phyloP scores from a whole-genome alignment of 1,140 invertebrate species.

The Heterodera carotae region DNA sequence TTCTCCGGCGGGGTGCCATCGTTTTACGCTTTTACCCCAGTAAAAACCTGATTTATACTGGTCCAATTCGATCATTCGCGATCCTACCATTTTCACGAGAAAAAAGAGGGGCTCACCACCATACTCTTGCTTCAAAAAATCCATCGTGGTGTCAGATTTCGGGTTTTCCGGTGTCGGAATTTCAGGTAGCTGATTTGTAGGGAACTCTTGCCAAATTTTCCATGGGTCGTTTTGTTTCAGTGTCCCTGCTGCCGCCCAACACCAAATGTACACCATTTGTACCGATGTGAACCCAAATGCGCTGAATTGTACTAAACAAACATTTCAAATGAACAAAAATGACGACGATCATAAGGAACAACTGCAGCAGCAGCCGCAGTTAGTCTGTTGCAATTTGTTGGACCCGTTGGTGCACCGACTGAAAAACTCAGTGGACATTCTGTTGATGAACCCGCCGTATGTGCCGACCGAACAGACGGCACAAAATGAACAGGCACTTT shows the following conservation, averaged over 20 bases:
- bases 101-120: no score
- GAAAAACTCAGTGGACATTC: slow-evolving; percentile 73
- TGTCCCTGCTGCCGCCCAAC: slow-evolving; percentile 1
- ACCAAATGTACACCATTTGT: slow-evolving; percentile 62
- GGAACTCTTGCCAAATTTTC: no score
- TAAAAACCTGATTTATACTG: no score
- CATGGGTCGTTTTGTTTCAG: no score
- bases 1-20: no score
- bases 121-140: no score
- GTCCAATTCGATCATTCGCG: no score
- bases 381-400: slow-evolving; percentile 41
- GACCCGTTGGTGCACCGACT: slow-evolving; percentile 15
- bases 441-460: slow-evolving; percentile 97
- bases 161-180: no score
- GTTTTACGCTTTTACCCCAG: no score
- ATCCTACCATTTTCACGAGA: neutral
- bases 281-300: slow-evolving; percentile 82
- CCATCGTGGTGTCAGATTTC: no score
- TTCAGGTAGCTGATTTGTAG: no score
- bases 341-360: neutral
- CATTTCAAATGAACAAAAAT: slow-evolving; percentile 70
- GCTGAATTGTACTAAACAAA: slow-evolving; percentile 74
- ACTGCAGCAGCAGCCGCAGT: slow-evolving; percentile 14
- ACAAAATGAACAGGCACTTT: slow-evolving; percentile 30
- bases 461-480: slow-evolving; percentile 76